phyloP scores from a whole-genome alignment of 2,888 invertebrate species.

The Danaus chrysippus region DNA sequence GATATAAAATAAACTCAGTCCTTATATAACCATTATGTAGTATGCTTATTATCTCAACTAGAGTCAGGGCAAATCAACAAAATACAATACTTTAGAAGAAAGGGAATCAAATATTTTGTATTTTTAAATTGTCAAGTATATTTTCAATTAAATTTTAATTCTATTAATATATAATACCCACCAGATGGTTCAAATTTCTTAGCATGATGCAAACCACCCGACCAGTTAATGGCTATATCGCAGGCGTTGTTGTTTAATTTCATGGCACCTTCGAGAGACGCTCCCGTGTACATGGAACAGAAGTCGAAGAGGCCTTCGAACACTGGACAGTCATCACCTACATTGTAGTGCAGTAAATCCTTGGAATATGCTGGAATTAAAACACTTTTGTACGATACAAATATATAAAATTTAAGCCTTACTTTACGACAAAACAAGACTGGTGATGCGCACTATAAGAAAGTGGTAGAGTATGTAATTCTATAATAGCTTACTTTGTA shows the following conservation, averaged over 20 bases:
- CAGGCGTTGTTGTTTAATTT: constrained; percentile 96
- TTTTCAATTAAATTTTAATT: background rate
- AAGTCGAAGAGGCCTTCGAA: constrained; percentile 99
- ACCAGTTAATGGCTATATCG: constrained; percentile 99
- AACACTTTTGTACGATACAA: constrained; percentile 20
- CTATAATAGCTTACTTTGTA: constrained; percentile 81
- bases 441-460: background rate
- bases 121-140: too few species aligned
- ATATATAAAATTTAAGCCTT: background rate
- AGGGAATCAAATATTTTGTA: too few species aligned
- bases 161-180: constrained; percentile 33
- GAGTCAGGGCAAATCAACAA: too few species aligned
- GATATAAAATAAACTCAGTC: too few species aligned
- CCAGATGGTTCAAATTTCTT: constrained; percentile 99
- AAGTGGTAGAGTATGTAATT: background rate
- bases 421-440: background rate
- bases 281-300: constrained; percentile 98
- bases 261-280: constrained; percentile 97
- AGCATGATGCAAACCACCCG: constrained; percentile 98
- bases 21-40: background rate
- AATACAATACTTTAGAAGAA: too few species aligned
- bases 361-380: constrained; percentile 87
- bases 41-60: background rate
- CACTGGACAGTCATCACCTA: constrained; percentile 98
- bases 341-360: constrained; percentile 95